phyloP scores from a whole-genome alignment of 53 echinoderm and acorn worm genomes.

The Stichopus horrens region DNA sequence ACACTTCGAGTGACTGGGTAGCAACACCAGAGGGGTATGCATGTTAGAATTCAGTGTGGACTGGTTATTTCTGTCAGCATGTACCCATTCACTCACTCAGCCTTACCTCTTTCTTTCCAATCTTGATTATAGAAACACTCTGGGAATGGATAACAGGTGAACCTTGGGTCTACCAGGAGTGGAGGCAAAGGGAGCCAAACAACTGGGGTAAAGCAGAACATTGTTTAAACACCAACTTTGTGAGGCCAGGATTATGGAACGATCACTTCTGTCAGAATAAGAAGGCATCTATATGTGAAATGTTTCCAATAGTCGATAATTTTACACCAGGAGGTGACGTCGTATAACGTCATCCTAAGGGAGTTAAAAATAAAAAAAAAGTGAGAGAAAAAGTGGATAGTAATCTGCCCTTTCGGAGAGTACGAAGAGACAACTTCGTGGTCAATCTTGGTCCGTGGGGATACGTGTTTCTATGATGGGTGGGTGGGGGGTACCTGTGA shows the following conservation, averaged over 20 bases:
- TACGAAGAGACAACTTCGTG: no score
- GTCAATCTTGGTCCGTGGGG: no score
- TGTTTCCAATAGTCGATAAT: neutral
- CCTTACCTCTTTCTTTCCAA: neutral
- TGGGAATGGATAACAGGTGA: constrained; percentile 35
- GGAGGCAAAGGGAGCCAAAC: constrained; percentile 29
- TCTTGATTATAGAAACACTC: neutral
- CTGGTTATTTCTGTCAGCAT: no score
- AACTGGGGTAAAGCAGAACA: constrained; percentile 24
- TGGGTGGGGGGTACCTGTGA: no score
- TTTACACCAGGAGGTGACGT: constrained; percentile 1
- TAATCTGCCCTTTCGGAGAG: no score
- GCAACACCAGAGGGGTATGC: no score
- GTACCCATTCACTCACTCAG: no score
- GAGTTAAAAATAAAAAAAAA: no score
- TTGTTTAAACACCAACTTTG: constrained; percentile 39
- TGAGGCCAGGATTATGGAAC: constrained; percentile 37
- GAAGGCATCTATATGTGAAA: constrained; percentile 41
- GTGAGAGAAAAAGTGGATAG: no score
- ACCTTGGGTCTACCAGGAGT: neutral
- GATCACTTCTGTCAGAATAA: constrained; percentile 39
- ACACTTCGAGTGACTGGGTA: no score
- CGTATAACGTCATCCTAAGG: neutral
- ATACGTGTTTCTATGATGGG: no score
- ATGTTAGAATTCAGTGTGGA: no score